Evolutionary conservation across 2,113 vertebrate species (phyloP).

Genomic region (Heterotilapia buettikoferi): DNA sequence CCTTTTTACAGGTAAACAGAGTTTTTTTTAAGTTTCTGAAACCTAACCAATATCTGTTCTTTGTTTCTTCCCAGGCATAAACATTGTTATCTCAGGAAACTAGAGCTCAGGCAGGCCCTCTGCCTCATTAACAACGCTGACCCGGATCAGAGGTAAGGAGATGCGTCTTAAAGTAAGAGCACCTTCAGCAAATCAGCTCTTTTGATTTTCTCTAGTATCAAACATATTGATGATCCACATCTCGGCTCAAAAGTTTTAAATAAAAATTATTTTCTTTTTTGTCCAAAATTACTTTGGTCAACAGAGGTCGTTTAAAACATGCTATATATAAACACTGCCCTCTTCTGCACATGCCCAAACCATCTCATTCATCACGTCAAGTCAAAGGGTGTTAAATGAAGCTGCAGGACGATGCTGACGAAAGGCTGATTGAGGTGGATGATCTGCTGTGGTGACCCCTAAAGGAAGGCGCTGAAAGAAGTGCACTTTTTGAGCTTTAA

Average conservation of each 20-base stretch:
- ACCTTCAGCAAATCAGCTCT: neutral
- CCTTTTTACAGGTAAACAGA: neutral
- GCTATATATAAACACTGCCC: neutral
- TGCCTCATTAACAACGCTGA: neutral
- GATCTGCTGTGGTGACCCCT: neutral
- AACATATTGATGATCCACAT: neutral
- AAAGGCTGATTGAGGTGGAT: neutral
- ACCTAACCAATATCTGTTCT: neutral
- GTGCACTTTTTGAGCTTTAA: neutral
- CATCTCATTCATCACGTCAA: neutral
- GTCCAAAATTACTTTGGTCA: neutral
- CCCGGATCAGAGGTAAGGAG: neutral
- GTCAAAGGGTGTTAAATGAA: neutral
- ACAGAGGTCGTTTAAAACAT: neutral
- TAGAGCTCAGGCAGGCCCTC: neutral
- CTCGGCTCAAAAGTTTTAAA: neutral
- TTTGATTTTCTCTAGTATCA: neutral
- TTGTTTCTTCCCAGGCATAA: neutral
- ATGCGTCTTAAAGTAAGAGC: neutral
- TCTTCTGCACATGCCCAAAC: neutral
- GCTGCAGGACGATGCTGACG: neutral
- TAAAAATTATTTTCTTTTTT: neutral
- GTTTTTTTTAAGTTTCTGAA: neutral
- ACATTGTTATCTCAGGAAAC: constrained; percentile 2
- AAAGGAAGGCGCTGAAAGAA: neutral